These are phyloP conservation scores for Drosophila mulleri DNA, from an alignment of 2,888 invertebrate genomes.

Conservation along the genomic window DNA sequence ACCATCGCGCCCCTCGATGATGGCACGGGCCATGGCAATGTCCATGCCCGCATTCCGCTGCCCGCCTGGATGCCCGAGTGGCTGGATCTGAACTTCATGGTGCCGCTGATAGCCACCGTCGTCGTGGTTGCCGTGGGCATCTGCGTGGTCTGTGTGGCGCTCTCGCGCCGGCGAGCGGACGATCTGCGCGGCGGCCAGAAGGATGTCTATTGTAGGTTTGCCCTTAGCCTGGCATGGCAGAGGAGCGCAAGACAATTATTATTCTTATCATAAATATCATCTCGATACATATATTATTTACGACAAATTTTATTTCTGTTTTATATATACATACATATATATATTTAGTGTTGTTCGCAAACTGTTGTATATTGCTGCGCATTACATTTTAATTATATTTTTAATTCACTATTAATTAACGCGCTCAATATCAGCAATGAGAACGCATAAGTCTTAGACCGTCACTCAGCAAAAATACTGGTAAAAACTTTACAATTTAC, in stretches of 20 bases:
- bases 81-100: conserved; percentile 95
- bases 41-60: conserved; percentile 86
- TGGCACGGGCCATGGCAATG: conserved; percentile 85
- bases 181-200: conserved; percentile 93
- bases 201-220: conserved; percentile 90
- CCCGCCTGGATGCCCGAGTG: conserved; percentile 93
- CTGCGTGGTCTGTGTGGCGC: conserved; percentile 95
- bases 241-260: conserved; percentile 7
- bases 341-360: conserved; percentile 5
- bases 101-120: conserved; percentile 95
- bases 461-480: conserved; percentile 46
- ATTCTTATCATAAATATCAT: neutral
- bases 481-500: conserved; percentile 17
- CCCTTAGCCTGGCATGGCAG: neutral
- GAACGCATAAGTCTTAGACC: conserved; percentile 19
- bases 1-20: conserved; percentile 92
- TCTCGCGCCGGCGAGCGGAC: conserved; percentile 92
- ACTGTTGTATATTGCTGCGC: conserved; percentile 18
- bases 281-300: conserved; percentile 23
- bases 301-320: conserved; percentile 66
- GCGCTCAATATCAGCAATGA: conserved; percentile 19
- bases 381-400: neutral
- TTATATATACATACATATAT: conserved; percentile 29
- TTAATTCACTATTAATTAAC: neutral
- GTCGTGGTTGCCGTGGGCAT: conserved; percentile 96